phyloP scores from a whole-genome alignment of 2,797 vertebrate genomes.

The Trachurus trachurus region DNA sequence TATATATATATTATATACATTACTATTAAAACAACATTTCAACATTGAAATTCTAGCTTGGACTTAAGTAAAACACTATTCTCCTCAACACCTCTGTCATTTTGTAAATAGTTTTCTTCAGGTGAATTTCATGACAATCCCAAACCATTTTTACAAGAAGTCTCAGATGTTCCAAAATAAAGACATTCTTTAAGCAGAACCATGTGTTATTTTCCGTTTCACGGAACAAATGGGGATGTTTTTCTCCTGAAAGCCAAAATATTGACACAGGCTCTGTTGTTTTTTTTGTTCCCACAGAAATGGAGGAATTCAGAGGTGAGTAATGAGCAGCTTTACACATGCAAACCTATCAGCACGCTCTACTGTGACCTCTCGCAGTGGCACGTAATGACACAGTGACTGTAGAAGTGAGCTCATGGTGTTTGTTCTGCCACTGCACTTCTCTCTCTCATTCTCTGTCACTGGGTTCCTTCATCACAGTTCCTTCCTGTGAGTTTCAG shows the following conservation, averaged over 20 bases:
- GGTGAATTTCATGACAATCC: neutral
- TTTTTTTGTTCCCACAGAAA: conserved; percentile 66
- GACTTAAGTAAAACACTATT: neutral
- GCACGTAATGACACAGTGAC: conserved; percentile 50
- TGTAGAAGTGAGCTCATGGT: conserved; percentile 65
- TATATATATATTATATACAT: too few relatives aligned
- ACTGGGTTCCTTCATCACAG: conserved; percentile 35
- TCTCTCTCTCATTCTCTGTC: conserved; percentile 66
- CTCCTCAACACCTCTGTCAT: neutral
- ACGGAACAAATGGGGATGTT: neutral
- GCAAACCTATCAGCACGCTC: conserved; percentile 14
- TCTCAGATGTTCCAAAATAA: neutral
- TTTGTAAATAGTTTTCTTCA: neutral
- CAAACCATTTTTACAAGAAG: neutral
- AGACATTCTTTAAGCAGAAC: neutral
- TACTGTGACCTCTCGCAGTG: conserved; percentile 26
- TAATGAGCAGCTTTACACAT: conserved; percentile 15
- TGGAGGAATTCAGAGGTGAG: conserved; percentile 77
- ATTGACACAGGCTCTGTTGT: conserved; percentile 18
- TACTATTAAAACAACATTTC: neutral
- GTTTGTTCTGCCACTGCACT: conserved; percentile 31
- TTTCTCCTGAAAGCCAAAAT: neutral
- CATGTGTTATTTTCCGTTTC: neutral
- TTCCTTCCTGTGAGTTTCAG: conserved; percentile 53
- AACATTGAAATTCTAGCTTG: too few relatives aligned